These are phyloP conservation scores for Lottia scabra DNA, from an alignment of 2,888 invertebrate species.

Conservation along the genomic window DNA sequence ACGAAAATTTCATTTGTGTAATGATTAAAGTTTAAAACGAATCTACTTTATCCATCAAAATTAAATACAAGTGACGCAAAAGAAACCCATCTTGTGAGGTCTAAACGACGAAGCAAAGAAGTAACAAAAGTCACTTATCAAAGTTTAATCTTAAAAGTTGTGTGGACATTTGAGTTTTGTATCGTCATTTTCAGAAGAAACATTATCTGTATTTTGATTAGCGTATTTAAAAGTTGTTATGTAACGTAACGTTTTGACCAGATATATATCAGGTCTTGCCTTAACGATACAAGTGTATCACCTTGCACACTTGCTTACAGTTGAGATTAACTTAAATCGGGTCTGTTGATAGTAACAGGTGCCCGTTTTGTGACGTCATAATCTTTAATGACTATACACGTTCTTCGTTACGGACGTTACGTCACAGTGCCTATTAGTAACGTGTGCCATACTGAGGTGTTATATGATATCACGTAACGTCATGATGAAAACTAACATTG, in stretches of 20 bases:
- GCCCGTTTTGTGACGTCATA: not conserved
- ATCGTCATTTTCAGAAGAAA: not conserved
- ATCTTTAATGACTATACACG: not conserved
- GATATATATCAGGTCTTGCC: too few relatives aligned
- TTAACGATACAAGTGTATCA: not conserved
- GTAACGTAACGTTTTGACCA: not conserved
- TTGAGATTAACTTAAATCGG: not conserved
- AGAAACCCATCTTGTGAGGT: too few relatives aligned
- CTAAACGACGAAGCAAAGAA: too few relatives aligned
- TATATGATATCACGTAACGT: not conserved
- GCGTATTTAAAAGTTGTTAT: not conserved
- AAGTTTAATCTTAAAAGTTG: too few relatives aligned
- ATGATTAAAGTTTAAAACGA: too few relatives aligned
- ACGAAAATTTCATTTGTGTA: too few relatives aligned
- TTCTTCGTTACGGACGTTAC: constrained; percentile 1
- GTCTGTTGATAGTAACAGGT: not conserved
- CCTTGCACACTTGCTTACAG: not conserved
- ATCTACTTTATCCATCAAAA: too few relatives aligned
- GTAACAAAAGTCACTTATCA: too few relatives aligned
- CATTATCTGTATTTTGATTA: not conserved
- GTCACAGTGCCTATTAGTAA: not conserved
- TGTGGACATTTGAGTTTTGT: not conserved
- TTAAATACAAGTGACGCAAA: too few relatives aligned
- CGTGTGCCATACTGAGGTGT: not conserved
- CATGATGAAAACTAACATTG: not conserved